Percentiles rank a stretch among this genome's conserved stretches.
phyloP scores from a whole-genome alignment of 2,113 vertebrate species.

The Gnathonemus longibarbis region DNA sequence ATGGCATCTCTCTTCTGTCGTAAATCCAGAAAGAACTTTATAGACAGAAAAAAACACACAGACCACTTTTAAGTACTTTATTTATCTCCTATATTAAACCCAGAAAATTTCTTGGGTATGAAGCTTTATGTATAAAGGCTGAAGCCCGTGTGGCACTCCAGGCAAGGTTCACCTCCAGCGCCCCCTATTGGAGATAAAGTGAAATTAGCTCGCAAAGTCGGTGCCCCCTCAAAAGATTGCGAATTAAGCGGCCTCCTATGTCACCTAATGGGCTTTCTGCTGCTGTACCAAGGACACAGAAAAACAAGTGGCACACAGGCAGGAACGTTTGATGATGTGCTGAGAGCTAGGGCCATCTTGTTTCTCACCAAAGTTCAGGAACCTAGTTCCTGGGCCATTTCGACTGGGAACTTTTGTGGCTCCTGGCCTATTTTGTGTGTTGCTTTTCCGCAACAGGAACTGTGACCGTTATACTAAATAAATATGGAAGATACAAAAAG shows the following conservation, averaged over 20 bases:
- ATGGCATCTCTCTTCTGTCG: not conserved
- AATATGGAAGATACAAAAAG: not conserved
- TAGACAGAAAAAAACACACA: not conserved
- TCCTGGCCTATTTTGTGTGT: not conserved
- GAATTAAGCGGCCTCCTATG: not conserved
- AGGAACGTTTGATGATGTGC: no score
- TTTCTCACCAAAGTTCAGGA: no score
- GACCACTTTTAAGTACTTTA: not conserved
- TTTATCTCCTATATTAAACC: not conserved
- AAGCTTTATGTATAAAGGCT: not conserved
- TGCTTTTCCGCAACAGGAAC: no score
- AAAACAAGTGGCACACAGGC: no score
- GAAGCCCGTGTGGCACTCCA: not conserved
- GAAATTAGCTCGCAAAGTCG: not conserved
- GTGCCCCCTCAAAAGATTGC: not conserved
- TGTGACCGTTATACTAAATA: no score
- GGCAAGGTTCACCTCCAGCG: not conserved
- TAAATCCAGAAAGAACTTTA: conserved; percentile 3
- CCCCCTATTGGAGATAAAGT: not conserved
- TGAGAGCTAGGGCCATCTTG: no score
- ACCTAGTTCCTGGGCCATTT: not conserved
- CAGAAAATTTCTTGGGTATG: no score
- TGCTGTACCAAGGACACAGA: not conserved
- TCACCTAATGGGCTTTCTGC: not conserved
- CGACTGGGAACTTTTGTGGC: not conserved